These are phyloP conservation scores for Cynopterus brachyotis DNA, from an alignment of 2,113 vertebrate genomes.

Conservation along the genomic window DNA sequence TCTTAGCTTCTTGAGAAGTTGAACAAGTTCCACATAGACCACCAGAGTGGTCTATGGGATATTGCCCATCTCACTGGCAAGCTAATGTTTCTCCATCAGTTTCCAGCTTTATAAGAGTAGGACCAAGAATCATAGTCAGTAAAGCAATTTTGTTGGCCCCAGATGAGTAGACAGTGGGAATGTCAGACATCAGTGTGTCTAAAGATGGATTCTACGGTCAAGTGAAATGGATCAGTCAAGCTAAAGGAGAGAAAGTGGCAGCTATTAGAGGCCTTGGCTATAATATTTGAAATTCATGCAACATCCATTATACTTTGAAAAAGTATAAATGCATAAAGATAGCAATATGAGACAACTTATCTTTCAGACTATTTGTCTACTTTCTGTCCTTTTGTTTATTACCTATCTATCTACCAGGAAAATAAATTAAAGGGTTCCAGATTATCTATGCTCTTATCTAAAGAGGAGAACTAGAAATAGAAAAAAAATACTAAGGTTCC, in stretches of 20 bases:
- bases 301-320: background rate
- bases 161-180: background rate
- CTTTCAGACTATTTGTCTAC: background rate
- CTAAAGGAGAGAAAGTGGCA: background rate
- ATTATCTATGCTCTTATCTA: background rate
- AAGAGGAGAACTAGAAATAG: background rate
- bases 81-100: conserved; percentile 60
- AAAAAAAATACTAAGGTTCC: background rate
- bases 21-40: conserved; percentile 49
- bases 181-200: background rate
- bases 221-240: background rate
- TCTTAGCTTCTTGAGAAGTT: conserved; percentile 71
- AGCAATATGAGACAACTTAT: background rate
- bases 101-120: conserved; percentile 26
- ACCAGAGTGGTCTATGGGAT: conserved; percentile 52
- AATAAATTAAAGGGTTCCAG: background rate
- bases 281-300: background rate
- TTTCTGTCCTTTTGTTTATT: background rate
- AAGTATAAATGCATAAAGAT: background rate
- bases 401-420: background rate
- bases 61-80: conserved; percentile 22
- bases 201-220: background rate
- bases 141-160: conserved; percentile 67
- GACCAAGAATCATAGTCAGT: background rate
- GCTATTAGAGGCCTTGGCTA: background rate